Evolutionary conservation across 1,140 invertebrate genomes (phyloP), one percentile per base, ranked within the genome.

Genomic region (Lordiphosa stackelbergi): DNA sequence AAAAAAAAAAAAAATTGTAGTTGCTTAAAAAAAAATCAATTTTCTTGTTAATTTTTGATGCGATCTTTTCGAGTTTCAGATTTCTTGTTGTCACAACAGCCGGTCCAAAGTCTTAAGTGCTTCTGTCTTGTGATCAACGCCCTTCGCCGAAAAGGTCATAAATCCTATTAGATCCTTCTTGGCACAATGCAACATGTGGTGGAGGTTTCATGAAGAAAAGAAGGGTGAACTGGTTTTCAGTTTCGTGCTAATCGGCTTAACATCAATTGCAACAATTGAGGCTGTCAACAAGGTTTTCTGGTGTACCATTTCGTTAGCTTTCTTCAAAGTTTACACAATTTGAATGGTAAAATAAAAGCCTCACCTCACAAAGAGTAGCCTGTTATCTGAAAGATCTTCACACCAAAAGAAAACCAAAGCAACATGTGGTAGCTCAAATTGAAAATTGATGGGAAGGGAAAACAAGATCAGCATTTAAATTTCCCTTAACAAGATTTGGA

Each of bases 121-220:
- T 46, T 46, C 43, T 46, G 28, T 31, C 24, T 46, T 46, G 43
- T 46, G 43, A 46, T 46, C 43, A 31, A 46, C 43, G 43, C 43
- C 43, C 31, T 46, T 34, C 43, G 43, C 6, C 31, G 43, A 34
- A 46, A 34, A 31, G 5, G 43, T 46, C 43, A 12, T 46, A 46
- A 46, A 46, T 46, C 43, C 43, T 46, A 46, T 46, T 46, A 46
- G 43, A 46, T 46, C 43, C 43, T 46, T 34, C 43, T 46, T 46
- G 24, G 22, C 19, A n/a, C 6, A 10, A n/a, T 42, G 24, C 43
- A 46, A 46, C 43, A 46, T 46, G 9, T 46, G 43, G 24, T 31
- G 24, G 11, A 11, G 8, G 4, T 31, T 31, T 31, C 28, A 8
- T 8, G 6, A 28, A 5, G 8, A 3, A 8, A 22, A 43, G 16